These are phyloP conservation scores for Bombyx huttoni DNA, from an alignment of 2,888 invertebrate genomes.

Conservation along the genomic window DNA sequence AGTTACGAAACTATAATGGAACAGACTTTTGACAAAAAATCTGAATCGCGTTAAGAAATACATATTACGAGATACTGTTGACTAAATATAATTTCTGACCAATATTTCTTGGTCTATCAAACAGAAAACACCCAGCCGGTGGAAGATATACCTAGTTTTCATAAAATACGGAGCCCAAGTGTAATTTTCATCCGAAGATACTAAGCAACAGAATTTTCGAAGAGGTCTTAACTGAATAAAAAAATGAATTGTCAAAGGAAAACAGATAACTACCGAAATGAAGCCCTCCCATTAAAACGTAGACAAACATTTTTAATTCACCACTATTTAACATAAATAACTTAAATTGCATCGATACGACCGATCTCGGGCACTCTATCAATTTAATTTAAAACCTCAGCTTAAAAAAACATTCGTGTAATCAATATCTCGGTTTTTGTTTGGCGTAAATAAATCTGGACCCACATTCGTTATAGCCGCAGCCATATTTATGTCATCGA, in stretches of 20 bases:
- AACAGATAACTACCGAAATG: constrained; percentile 11
- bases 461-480: constrained; percentile 33
- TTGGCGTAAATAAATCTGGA: constrained; percentile 38
- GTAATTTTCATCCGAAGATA: no score
- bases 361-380: constrained; percentile 5
- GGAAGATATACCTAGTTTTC: no score
- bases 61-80: no score
- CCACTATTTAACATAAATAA: constrained; percentile 31
- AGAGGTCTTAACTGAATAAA: neutral
- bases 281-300: neutral
- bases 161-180: no score
- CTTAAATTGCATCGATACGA: constrained; percentile 24
- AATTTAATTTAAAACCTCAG: constrained; percentile 33
- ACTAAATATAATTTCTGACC: no score
- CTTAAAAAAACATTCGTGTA: constrained; percentile 34
- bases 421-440: constrained; percentile 38
- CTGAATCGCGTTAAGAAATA: no score
- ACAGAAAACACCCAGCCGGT: no score
- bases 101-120: no score
- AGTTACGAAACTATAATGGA: no score
- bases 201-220: neutral
- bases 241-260: constrained; percentile 10
- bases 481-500: constrained; percentile 37
- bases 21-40: no score
- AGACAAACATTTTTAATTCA: constrained; percentile 26